Evolutionary conservation across 2,888 invertebrate species (phyloP).

Genomic region (Thecocarcelia acutangulata): DNA sequence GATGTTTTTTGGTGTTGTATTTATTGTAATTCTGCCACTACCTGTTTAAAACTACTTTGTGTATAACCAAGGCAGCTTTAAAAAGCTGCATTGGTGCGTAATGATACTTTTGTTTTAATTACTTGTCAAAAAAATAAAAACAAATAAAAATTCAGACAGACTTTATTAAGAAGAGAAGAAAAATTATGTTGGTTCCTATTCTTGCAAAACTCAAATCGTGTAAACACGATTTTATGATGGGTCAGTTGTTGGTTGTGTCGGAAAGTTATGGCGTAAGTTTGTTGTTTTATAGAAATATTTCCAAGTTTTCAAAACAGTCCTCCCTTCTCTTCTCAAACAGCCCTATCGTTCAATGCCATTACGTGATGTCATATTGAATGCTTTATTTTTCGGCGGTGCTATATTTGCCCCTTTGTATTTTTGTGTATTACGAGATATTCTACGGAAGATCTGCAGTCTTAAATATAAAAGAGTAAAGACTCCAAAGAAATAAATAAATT

Average conservation of each 20-base stretch:
- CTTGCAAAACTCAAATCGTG: conserved; percentile 38
- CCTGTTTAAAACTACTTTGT: too few species aligned
- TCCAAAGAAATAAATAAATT: conserved; percentile 28
- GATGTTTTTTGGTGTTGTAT: too few species aligned
- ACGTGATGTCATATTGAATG: conserved; percentile 68
- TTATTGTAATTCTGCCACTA: too few species aligned
- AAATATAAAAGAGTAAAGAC: conserved; percentile 66
- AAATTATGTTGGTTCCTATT: conserved; percentile 65
- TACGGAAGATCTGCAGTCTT: conserved; percentile 69
- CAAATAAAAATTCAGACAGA: too few species aligned
- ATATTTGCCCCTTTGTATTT: conserved; percentile 75
- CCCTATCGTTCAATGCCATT: conserved; percentile 62
- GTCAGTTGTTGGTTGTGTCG: conserved; percentile 15
- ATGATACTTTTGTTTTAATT: too few species aligned
- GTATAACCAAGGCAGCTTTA: too few species aligned
- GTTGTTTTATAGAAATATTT: not conserved
- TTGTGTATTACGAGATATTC: conserved; percentile 72
- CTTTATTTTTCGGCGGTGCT: conserved; percentile 74
- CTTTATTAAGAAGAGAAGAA: too few species aligned
- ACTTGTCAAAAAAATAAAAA: not conserved
- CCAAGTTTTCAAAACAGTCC: too few species aligned
- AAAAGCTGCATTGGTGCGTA: too few species aligned
- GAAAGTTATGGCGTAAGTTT: conserved; percentile 57
- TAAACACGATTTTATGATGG: conserved; percentile 59
- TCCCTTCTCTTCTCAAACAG: conserved; percentile 43